Conservation (phyloP, 2,113 vertebrate genomes). For the Poeciliopsis retropinna region DNA sequence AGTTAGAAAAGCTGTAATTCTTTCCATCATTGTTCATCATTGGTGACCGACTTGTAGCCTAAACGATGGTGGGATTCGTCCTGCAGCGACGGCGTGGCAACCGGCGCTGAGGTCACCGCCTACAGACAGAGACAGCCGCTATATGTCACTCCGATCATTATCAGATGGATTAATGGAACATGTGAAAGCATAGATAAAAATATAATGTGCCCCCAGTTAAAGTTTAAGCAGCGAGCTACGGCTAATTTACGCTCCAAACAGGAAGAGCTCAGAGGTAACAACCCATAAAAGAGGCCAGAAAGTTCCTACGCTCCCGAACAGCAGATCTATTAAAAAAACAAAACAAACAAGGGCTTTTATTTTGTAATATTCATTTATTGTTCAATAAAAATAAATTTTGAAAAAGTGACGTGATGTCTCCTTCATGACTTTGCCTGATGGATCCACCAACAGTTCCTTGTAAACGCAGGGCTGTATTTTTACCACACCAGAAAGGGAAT, state of each 20-base stretch:
- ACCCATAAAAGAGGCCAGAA: constrained; percentile 39
- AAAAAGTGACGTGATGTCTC: constrained; percentile 83
- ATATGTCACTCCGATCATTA: constrained; percentile 53
- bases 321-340: constrained; percentile 22
- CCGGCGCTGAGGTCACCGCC: constrained; percentile 67
- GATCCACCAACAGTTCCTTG: constrained; percentile 71
- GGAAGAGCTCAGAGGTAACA: constrained; percentile 41
- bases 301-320: constrained; percentile 48
- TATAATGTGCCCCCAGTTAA: constrained; percentile 32
- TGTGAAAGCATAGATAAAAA: constrained; percentile 38
- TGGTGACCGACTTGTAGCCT: constrained; percentile 22
- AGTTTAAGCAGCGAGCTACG: constrained; percentile 28
- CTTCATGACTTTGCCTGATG: constrained; percentile 74
- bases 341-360: constrained; percentile 42
- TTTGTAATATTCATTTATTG: constrained; percentile 83
- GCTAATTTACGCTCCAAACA: constrained; percentile 19
- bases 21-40: constrained; percentile 48
- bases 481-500: constrained; percentile 48
- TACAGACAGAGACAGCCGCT: constrained; percentile 60
- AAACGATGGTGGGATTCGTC: constrained; percentile 28
- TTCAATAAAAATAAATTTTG: constrained; percentile 83
- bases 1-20: constrained; percentile 6
- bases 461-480: constrained; percentile 61
- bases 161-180: constrained; percentile 44
- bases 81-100: constrained; percentile 62